These are phyloP conservation scores for Acyrthosiphon pisum DNA, from an alignment of 1,140 invertebrate species.

Conservation along the genomic window DNA sequence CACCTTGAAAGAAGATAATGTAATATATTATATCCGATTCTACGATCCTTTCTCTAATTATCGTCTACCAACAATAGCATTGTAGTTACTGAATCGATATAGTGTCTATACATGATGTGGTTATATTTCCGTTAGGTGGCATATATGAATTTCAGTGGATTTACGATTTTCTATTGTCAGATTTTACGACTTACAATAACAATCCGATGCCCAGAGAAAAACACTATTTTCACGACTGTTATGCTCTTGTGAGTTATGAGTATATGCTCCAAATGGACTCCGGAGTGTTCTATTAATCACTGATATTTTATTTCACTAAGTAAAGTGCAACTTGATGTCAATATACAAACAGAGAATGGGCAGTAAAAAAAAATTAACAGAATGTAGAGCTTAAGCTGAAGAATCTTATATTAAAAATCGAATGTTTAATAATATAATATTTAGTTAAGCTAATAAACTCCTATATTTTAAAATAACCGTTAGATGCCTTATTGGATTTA, in stretches of 20 bases:
- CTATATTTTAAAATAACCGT: background rate
- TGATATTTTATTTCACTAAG: background rate
- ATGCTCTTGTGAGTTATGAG: conserved; percentile 47
- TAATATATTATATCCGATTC: background rate
- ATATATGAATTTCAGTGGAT: conserved; percentile 28
- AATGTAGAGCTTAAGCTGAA: too few species aligned
- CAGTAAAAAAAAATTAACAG: background rate
- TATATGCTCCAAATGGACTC: conserved; percentile 18
- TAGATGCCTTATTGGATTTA: background rate
- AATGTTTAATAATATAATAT: background rate
- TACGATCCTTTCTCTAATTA: conserved; percentile 45
- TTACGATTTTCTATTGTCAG: conserved; percentile 55
- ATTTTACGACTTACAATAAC: conserved; percentile 42
- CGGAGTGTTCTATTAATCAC: conserved; percentile 36
- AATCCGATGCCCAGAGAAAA: conserved; percentile 20
- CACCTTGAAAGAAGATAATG: background rate
- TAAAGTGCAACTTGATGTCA: background rate
- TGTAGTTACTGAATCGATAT: background rate
- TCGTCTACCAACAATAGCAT: background rate
- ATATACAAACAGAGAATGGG: background rate
- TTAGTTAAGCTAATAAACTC: too few species aligned
- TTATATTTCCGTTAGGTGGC: conserved; percentile 30
- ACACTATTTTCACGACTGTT: conserved; percentile 42
- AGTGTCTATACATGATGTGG: background rate
- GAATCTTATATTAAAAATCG: background rate